Conservation (phyloP, 2,888 invertebrate genomes). For the Ophion ellenae region DNA sequence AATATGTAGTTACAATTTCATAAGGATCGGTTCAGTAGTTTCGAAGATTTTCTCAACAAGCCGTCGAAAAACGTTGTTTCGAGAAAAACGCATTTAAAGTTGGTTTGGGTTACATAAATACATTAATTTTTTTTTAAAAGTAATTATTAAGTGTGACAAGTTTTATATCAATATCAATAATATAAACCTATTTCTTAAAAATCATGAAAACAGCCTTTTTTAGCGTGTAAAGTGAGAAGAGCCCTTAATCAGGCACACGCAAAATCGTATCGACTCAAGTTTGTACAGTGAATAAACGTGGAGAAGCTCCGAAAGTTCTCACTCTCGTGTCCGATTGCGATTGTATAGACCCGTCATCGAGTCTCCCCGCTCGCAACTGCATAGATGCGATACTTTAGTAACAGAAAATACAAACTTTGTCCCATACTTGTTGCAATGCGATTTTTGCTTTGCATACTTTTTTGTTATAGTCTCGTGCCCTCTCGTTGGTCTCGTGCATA, state of each 20-base stretch:
- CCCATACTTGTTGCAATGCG: constrained; percentile 37
- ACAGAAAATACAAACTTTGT: constrained; percentile 49
- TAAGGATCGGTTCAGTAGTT: too few species aligned
- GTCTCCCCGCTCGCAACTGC: constrained; percentile 5
- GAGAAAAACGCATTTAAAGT: too few species aligned
- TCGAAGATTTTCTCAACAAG: too few species aligned
- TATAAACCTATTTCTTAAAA: too few species aligned
- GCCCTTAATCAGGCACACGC: neutral
- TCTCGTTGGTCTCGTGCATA: constrained; percentile 61
- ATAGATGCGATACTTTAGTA: neutral
- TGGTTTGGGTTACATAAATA: too few species aligned
- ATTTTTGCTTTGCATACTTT: constrained; percentile 21
- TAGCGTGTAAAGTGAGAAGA: too few species aligned
- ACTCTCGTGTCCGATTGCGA: constrained; percentile 29
- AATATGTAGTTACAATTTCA: too few species aligned
- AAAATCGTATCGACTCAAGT: neutral
- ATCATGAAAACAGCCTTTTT: too few species aligned
- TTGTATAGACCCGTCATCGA: constrained; percentile 8
- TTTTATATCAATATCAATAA: too few species aligned
- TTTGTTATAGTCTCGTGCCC: constrained; percentile 58
- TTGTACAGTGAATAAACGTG: neutral
- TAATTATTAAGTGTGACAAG: too few species aligned
- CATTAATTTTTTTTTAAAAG: too few species aligned
- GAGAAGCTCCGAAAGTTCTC: constrained; percentile 37
- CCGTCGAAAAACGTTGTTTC: too few species aligned